Evolutionary conservation across 2,797 vertebrate genomes (phyloP).

Genomic region (Naso thynnoides): DNA sequence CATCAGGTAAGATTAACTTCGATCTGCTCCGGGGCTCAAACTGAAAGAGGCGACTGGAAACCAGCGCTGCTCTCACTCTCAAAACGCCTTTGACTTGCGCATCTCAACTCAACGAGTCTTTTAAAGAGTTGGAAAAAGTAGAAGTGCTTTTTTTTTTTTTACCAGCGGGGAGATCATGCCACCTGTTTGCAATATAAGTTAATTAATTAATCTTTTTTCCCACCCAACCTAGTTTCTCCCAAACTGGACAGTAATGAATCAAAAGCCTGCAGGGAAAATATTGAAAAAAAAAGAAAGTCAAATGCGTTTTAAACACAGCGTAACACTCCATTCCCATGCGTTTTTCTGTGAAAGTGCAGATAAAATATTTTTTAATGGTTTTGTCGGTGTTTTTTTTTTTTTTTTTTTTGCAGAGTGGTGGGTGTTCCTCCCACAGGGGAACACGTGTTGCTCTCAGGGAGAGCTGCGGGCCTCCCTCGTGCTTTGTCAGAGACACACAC

Average conservation of each 20-base stretch:
- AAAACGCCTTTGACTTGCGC: background rate
- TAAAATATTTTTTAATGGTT: too few relatives aligned
- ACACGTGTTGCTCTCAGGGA: constrained; percentile 55
- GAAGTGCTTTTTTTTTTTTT: background rate
- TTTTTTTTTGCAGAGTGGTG: constrained; percentile 13
- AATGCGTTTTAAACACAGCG: too few relatives aligned
- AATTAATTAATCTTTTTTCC: background rate
- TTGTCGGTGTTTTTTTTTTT: too few relatives aligned
- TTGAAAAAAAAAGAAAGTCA: background rate
- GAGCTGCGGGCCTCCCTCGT: constrained; percentile 45
- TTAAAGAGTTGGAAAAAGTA: background rate
- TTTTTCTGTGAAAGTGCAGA: background rate
- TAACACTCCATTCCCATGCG: rapidly evolving
- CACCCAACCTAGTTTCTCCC: background rate
- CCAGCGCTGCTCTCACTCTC: too few relatives aligned
- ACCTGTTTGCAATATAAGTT: constrained; percentile 31
- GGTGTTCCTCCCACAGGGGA: constrained; percentile 44
- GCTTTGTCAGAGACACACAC: background rate
- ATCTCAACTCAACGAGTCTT: background rate
- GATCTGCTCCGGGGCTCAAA: too few relatives aligned
- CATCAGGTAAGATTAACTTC: constrained; percentile 89
- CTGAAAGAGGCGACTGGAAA: too few relatives aligned
- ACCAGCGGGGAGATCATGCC: background rate
- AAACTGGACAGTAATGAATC: background rate
- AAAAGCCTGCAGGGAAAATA: background rate